Evolutionary conservation across 1,140 invertebrate species (phyloP), one percentile per base, ranked within the genome.

Genomic region (Bicyclus anynana): DNA sequence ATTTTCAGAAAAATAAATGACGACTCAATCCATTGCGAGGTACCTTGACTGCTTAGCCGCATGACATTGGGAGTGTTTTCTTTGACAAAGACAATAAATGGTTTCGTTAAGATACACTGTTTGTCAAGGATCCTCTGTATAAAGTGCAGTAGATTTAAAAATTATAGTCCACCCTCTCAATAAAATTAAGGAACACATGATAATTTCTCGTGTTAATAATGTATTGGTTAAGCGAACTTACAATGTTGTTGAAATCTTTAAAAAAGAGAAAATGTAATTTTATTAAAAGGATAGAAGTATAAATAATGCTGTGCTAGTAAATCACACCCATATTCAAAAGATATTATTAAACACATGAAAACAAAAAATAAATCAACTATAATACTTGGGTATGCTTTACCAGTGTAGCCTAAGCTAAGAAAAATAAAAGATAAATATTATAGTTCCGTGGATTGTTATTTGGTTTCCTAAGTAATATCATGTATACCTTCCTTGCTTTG

Each of bases 91-190:
- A 18, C 52, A 46, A 16, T 23, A 37, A 44, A 33, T 47, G 21
- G 40, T 58, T 48, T 13, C 20, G 9, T 6, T 47, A 26, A 17
- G 14, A 35, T 13, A 17, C 4, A 47, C 27, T 13, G 53, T 53
- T 67, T 61, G 79, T 88, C 84, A 86, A 86, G 79, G 77, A 69
- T 67, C 80, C 83, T 86, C 78, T 64, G 54, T 59, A 72, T 73
- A 76, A 88, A 86, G 84, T 88, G 84, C 84, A 88, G 81, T 85
- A 84, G 84, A 74, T 84, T 76, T 72, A 59, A 83, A 83, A 84
- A 84, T 76, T 74, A 63, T 77, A 70, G 5, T 71, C 71, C 68
- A 72, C 70, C 72, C 74, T 74, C 79, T 74, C 71, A 81, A 77
- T 66, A 64, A 77, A 52, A 49, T 63, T 26, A 52, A 33, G 27